Evolutionary conservation across 2,888 invertebrate genomes (phyloP), one percentile per base, ranked within the genome.

Genomic region (Archaeoteleia sp.): DNA sequence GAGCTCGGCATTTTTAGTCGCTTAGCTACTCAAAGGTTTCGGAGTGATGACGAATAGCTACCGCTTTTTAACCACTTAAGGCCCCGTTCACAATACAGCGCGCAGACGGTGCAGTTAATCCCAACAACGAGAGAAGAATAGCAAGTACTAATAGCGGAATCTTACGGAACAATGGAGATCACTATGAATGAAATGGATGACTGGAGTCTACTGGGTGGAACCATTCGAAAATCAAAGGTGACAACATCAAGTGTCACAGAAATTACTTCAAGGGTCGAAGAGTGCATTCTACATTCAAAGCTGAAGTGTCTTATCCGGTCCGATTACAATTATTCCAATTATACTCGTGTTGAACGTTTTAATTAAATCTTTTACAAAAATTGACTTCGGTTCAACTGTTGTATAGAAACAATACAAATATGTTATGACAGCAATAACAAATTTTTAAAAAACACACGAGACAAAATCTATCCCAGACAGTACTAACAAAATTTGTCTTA

Each of bases 71-170:
- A 67, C 67, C 57, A 57, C 67, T 67, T 67, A 62, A 67, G 61
- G 51, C 37, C 46, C 30, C 17, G 42, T 51, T 57, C 57, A 53
- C 62, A 53, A 62, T 67, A 58, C 53, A 40, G 30, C 53, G 29
- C 57, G 53, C 67, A 67, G 57, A 57, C 62, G 61, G 48, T 39
- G 54, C 67, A 51, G 60, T 70, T 70, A 63, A 70, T 70, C 63
- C 63, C 57, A 35, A 12, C 70, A 70, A 70, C 63, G 70, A 67
- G 60, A 60, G 39, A 45, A 63, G 63, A 67, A 67, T 63, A 42
- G 58, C 60, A 48, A 60, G 57, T 61, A 70, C 53, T 53, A 70
- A 70, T 70, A 63, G 55, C 58, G 58, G 43, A 66, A 62, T 70
- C 66, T 67, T 53, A 10, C 39, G 49, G 49, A 67, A 67, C 70